Evolutionary conservation across 2,113 vertebrate species (phyloP).

Genomic region (Phyllopteryx taeniolatus): DNA sequence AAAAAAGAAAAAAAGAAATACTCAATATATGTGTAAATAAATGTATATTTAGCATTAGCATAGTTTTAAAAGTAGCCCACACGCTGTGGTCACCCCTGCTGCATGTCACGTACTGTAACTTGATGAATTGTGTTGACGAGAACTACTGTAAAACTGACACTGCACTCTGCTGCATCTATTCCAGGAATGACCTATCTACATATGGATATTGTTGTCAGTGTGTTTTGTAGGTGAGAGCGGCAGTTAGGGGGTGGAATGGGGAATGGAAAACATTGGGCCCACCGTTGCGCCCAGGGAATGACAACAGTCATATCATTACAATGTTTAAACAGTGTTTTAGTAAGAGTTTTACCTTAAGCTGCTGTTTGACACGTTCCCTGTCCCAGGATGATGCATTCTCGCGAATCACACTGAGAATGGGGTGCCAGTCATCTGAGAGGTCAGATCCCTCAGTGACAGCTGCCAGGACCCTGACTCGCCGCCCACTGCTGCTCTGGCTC

Average conservation of each 20-base stretch:
- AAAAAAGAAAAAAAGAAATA: no score
- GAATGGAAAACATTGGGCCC: background rate
- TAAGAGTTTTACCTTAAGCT: constrained; percentile 70
- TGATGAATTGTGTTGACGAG: background rate
- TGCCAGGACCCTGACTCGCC: constrained; percentile 78
- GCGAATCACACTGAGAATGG: constrained; percentile 82
- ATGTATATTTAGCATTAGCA: no score
- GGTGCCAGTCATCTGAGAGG: constrained; percentile 85
- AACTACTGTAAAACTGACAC: background rate
- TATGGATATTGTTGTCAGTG: background rate
- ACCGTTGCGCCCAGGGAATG: background rate
- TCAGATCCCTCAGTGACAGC: constrained; percentile 85
- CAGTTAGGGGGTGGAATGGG: background rate
- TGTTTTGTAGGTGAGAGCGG: background rate
- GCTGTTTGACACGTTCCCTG: constrained; percentile 71
- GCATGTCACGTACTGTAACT: no score
- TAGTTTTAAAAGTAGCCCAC: no score
- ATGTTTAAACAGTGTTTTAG: background rate
- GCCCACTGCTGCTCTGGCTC: constrained; percentile 51
- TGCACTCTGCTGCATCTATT: background rate
- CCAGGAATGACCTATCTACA: background rate
- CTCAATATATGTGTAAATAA: no score
- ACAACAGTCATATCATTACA: background rate
- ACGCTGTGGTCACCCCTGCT: no score
- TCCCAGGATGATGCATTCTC: constrained; percentile 87